These are phyloP conservation scores for Hanleya hanleyi DNA, from an alignment of 2,888 invertebrate species.

Conservation along the genomic window DNA sequence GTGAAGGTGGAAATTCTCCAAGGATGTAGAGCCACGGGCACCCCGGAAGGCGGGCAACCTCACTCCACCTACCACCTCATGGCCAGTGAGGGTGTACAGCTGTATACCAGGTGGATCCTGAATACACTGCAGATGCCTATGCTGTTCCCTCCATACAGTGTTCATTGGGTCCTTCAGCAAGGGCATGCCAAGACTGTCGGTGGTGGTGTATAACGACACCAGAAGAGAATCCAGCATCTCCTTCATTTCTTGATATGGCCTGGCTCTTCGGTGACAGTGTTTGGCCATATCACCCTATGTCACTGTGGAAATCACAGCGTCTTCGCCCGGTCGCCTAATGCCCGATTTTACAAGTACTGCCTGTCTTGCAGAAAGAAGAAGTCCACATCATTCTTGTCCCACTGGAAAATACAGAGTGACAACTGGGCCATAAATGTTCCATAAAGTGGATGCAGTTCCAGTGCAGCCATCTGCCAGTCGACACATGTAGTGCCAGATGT, in stretches of 20 bases:
- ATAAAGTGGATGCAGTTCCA: no score
- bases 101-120: conserved; percentile 11
- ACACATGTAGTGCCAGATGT: no score
- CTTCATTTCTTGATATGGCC: no score
- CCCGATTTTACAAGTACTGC: conserved; percentile 25
- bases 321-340: conserved; percentile 21
- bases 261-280: conserved; percentile 38
- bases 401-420: no score
- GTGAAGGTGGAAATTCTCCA: conserved; percentile 50
- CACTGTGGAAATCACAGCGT: conserved; percentile 29
- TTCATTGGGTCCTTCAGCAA: conserved; percentile 29
- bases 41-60: conserved; percentile 41
- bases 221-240: conserved; percentile 19
- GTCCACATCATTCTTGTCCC: no score
- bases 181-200: conserved; percentile 34
- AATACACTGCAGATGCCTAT: conserved; percentile 21
- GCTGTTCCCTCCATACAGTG: conserved; percentile 21
- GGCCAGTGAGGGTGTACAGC: conserved; percentile 40
- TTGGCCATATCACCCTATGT: conserved; percentile 30
- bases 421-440: no score
- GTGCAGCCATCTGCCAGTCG: no score
- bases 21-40: conserved; percentile 47
- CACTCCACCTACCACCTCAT: conserved; percentile 40
- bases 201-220: conserved; percentile 7
- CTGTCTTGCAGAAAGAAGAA: no score